These are phyloP conservation scores for Lucifuga dentata DNA, from an alignment of 2,113 vertebrate genomes.

Conservation along the genomic window DNA sequence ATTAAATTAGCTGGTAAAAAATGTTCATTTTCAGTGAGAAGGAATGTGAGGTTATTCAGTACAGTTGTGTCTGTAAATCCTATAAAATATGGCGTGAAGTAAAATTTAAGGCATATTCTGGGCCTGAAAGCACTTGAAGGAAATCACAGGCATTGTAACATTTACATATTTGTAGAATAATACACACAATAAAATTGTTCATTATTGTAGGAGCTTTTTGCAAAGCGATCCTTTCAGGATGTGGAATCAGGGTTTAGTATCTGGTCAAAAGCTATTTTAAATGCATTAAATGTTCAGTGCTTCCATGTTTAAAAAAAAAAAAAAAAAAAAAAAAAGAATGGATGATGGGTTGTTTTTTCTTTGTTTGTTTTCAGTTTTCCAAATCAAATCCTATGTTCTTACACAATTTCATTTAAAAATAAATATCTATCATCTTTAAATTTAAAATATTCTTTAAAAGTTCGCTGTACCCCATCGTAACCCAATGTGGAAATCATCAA, in stretches of 20 bases:
- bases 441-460: slow-evolving; percentile 75
- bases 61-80: slow-evolving; percentile 14
- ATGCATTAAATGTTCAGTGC: slow-evolving; percentile 29
- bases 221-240: slow-evolving; percentile 19
- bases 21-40: slow-evolving; percentile 25
- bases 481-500: slow-evolving; percentile 69
- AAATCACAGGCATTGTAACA: slow-evolving; percentile 18
- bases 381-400: slow-evolving; percentile 60
- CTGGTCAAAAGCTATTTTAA: slow-evolving; percentile 26
- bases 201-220: slow-evolving; percentile 2
- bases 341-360: slow-evolving; percentile 39
- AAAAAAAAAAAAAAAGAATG: too few species aligned
- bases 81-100: slow-evolving; percentile 12
- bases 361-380: slow-evolving; percentile 41
- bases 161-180: slow-evolving; percentile 28
- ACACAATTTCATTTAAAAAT: slow-evolving; percentile 84
- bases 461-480: slow-evolving; percentile 63
- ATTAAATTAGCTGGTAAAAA: slow-evolving; percentile 12
- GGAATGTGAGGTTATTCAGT: slow-evolving; percentile 39
- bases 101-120: slow-evolving; percentile 9
- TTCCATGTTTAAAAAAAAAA: slow-evolving; percentile 35
- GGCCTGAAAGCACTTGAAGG: slow-evolving; percentile 7
- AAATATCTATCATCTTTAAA: slow-evolving; percentile 83
- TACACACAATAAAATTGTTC: slow-evolving; percentile 14
- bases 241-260: slow-evolving; percentile 60